Conservation (phyloP, 2,113 vertebrate genomes). For the Vombatus ursinus region DNA sequence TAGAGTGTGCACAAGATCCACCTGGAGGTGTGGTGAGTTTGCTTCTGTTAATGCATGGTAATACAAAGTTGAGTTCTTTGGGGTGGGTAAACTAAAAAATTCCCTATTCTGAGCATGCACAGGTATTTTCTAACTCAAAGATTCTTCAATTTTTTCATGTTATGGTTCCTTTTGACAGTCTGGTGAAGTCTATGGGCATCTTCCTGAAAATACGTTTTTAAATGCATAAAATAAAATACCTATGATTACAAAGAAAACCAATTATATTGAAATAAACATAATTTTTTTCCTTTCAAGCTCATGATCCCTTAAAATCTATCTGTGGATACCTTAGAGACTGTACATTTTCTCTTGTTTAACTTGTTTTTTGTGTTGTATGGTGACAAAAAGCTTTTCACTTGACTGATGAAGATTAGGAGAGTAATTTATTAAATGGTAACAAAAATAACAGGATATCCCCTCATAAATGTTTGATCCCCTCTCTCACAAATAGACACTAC, state of each 20-base stretch:
- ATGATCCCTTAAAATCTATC: background rate
- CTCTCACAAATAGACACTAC: background rate
- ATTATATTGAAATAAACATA: background rate
- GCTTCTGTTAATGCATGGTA: background rate
- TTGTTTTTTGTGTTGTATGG: background rate
- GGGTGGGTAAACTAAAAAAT: no score
- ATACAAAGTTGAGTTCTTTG: no score
- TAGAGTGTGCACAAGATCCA: background rate
- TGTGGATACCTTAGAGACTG: background rate
- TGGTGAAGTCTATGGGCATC: background rate
- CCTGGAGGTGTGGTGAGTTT: background rate
- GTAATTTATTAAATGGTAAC: background rate
- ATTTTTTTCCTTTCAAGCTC: background rate
- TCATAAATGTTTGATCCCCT: background rate
- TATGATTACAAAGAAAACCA: background rate
- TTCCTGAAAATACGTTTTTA: background rate
- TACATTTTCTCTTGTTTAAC: background rate
- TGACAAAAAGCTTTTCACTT: background rate
- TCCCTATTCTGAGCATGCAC: background rate
- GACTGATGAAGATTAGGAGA: background rate
- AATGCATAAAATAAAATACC: background rate
- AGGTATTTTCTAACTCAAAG: background rate
- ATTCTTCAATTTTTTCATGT: background rate
- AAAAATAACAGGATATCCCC: background rate
- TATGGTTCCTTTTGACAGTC: background rate